phyloP scores from a whole-genome alignment of 2,113 vertebrate species.

The Ictalurus furcatus region DNA sequence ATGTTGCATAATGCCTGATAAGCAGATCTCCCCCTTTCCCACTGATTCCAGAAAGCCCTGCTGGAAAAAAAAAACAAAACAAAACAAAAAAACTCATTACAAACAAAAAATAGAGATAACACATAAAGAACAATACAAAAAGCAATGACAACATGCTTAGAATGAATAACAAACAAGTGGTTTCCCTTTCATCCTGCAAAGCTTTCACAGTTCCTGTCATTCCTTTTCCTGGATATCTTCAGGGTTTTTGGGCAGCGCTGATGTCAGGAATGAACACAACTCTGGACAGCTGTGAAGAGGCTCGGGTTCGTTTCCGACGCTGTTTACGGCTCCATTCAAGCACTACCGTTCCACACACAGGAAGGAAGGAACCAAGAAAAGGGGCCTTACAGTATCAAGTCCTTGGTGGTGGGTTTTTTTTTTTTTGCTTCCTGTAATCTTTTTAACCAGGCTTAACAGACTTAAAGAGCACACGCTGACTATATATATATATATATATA shows the following conservation, averaged over 20 bases:
- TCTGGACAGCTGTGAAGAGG: conserved; percentile 76
- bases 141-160: conserved; percentile 17
- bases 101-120: conserved; percentile 51
- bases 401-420: not conserved
- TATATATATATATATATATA: not conserved
- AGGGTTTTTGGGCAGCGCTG: conserved; percentile 55
- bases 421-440: conserved; percentile 51
- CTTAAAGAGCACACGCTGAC: not conserved
- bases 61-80: conserved; percentile 27
- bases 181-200: conserved; percentile 20
- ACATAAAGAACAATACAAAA: conserved; percentile 41
- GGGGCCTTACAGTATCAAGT: conserved; percentile 71
- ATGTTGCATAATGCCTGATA: conserved; percentile 53
- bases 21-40: conserved; percentile 25
- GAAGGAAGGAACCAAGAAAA: conserved; percentile 76
- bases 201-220: conserved; percentile 34
- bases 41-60: conserved; percentile 11
- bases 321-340: conserved; percentile 77
- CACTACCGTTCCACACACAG: conserved; percentile 75
- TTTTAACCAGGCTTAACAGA: conserved; percentile 26
- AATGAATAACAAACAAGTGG: conserved; percentile 22
- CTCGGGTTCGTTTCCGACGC: conserved; percentile 67
- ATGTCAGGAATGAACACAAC: conserved; percentile 59
- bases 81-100: not conserved
- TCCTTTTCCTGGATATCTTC: conserved; percentile 41